phyloP scores from a whole-genome alignment of 2,797 vertebrate species.

The Morus bassanus region DNA sequence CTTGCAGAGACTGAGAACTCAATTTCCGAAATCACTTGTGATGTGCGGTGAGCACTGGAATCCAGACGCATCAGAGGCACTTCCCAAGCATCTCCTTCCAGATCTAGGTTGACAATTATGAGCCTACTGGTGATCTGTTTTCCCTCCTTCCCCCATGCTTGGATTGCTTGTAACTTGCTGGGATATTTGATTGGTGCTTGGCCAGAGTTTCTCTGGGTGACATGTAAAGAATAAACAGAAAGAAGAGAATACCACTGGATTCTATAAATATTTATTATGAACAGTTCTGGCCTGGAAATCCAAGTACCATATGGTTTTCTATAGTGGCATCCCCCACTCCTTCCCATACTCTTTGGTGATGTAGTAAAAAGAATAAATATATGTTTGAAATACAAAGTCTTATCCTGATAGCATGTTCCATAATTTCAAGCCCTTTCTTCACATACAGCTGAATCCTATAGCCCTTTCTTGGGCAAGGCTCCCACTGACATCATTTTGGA shows the following conservation, averaged over 20 bases:
- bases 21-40: not conserved
- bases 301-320: conserved; percentile 26
- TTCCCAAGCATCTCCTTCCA: not conserved
- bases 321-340: not conserved
- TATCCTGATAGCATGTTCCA: not conserved
- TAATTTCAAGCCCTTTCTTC: not conserved
- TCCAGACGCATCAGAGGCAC: not conserved
- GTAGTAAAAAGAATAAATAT: conserved; percentile 8
- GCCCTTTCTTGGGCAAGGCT: not conserved
- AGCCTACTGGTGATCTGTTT: not conserved
- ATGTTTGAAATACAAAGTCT: not conserved
- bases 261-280: conserved; percentile 39
- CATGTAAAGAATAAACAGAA: conserved; percentile 47
- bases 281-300: not conserved
- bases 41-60: not conserved
- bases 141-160: not conserved
- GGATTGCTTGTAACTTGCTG: not conserved
- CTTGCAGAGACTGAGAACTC: conserved; percentile 48
- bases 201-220: conserved; percentile 21
- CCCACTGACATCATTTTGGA: not conserved
- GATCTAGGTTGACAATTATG: not conserved
- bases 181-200: not conserved
- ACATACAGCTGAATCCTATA: not conserved
- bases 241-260: conserved; percentile 13
- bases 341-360: not conserved